Conservation (phyloP, 1,140 invertebrate species). For the Drosophila prosaltans region DNA sequence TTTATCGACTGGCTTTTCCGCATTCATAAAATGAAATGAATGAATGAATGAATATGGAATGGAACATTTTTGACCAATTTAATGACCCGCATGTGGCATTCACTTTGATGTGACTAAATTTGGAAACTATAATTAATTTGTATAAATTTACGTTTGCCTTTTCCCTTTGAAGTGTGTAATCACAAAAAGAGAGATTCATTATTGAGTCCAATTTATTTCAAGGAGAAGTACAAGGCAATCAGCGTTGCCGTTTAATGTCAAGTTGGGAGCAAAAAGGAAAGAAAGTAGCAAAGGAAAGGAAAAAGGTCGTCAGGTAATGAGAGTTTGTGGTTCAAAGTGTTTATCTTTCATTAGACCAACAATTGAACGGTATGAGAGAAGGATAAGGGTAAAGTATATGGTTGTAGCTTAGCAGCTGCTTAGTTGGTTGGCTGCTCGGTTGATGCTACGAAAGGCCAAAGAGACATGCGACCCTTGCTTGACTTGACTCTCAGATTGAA, state of each 20-base stretch:
- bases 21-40: slow-evolving; percentile 29
- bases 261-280: neutral
- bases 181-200: neutral
- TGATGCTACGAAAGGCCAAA: too few relatives aligned
- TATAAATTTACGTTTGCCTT: slow-evolving; percentile 57
- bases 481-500: slow-evolving; percentile 20
- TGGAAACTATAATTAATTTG: slow-evolving; percentile 63
- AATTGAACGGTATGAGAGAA: slow-evolving; percentile 23
- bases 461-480: too few relatives aligned
- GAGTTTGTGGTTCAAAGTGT: slow-evolving; percentile 42
- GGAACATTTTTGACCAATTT: slow-evolving; percentile 42
- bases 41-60: neutral
- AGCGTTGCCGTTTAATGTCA: neutral
- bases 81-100: slow-evolving; percentile 66
- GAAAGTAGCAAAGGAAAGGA: neutral
- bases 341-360: slow-evolving; percentile 70
- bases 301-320: slow-evolving; percentile 4
- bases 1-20: slow-evolving; percentile 21
- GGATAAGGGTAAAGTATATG: neutral
- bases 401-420: slow-evolving; percentile 59
- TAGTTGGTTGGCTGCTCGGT: slow-evolving; percentile 35
- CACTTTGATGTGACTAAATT: slow-evolving; percentile 62
- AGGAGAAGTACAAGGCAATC: neutral
- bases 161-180: slow-evolving; percentile 51
- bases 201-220: too few relatives aligned